Conservation (phyloP, 2,797 vertebrate species). For the Prionace glauca region DNA sequence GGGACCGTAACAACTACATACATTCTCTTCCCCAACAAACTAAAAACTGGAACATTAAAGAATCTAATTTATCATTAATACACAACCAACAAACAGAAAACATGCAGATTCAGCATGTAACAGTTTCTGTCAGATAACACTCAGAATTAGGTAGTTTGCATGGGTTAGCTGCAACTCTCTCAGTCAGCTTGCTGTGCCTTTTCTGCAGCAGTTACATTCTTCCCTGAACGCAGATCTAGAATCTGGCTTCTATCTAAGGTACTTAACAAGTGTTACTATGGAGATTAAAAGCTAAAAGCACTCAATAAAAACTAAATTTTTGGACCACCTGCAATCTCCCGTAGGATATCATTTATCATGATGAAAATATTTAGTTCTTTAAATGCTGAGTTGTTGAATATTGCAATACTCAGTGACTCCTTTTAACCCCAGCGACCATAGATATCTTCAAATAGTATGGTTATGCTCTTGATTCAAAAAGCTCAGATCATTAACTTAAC, state of each 20-base stretch:
- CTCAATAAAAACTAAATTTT: constrained; percentile 20
- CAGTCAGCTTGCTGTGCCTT: not conserved
- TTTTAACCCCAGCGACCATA: constrained; percentile 18
- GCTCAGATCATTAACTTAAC: not conserved
- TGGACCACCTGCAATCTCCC: constrained; percentile 16
- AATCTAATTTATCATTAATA: not conserved
- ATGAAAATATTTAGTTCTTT: not conserved
- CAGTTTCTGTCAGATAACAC: not conserved
- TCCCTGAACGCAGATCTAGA: not conserved
- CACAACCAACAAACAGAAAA: not conserved
- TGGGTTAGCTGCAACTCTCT: not conserved
- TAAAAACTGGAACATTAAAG: not conserved
- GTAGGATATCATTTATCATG: not conserved
- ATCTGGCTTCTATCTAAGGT: constrained; percentile 27
- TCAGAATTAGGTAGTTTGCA: not conserved
- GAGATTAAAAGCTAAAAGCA: constrained; percentile 28
- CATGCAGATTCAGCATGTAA: not conserved
- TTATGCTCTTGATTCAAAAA: not conserved
- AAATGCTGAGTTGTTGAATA: not conserved
- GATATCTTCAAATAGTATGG: not conserved
- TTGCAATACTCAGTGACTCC: too few relatives aligned
- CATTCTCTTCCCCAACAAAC: not conserved
- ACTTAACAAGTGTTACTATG: constrained; percentile 24
- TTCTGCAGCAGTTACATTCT: not conserved
- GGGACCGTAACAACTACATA: not conserved